Percentiles rank a stretch among this genome's conserved stretches.
Evolutionary conservation across 2,888 invertebrate species (phyloP).

Genomic region (Chorisops tibialis): DNA sequence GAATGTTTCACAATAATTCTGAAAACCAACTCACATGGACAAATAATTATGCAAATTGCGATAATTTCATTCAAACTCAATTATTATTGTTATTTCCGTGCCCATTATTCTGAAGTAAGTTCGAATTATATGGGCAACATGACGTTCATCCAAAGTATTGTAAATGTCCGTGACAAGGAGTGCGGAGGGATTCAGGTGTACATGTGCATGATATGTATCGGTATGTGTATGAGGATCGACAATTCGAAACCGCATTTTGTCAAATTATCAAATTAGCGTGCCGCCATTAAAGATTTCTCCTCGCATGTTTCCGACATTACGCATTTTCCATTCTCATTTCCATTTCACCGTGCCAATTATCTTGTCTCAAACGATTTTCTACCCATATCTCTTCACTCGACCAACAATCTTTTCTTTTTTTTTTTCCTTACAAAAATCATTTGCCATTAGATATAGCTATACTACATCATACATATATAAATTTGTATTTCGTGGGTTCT

Average conservation of each 20-base stretch:
- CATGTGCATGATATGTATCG: not conserved
- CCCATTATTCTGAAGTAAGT: slow-evolving; percentile 11
- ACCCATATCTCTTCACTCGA: not conserved
- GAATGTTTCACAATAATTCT: not conserved
- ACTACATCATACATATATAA: too few species aligned
- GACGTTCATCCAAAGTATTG: not conserved
- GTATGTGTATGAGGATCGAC: not conserved
- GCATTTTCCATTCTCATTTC: slow-evolving; percentile 23
- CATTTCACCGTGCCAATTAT: slow-evolving; percentile 23
- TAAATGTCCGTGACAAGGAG: not conserved
- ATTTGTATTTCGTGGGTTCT: too few species aligned
- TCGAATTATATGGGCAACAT: not conserved
- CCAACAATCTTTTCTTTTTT: not conserved
- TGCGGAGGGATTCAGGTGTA: too few species aligned
- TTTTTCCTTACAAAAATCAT: not conserved
- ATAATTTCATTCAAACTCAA: not conserved
- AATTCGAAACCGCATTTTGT: slow-evolving; percentile 24
- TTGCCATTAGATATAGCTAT: not conserved
- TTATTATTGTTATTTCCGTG: not conserved
- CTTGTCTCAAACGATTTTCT: slow-evolving; percentile 15
- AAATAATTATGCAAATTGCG: not conserved
- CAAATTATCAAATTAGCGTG: slow-evolving; percentile 27
- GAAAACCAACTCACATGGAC: not conserved
- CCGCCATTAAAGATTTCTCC: slow-evolving; percentile 9
- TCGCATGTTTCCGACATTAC: slow-evolving; percentile 17